Evolutionary conservation across 2,888 invertebrate genomes (phyloP).

Genomic region (Sialis lutaria): DNA sequence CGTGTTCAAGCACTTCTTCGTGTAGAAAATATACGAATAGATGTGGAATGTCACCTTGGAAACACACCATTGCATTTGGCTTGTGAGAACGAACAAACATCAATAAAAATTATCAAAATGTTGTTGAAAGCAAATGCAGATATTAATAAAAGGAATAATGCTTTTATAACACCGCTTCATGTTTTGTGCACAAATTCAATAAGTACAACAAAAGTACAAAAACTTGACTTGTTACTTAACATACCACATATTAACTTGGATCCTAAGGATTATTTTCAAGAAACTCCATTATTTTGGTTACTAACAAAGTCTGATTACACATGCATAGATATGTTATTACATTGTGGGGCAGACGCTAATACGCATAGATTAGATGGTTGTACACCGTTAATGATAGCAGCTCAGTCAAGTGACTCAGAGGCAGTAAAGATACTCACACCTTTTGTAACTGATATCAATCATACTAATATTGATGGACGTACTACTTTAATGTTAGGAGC

Average conservation of each 20-base stretch:
- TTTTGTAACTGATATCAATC: slow-evolving; percentile 3
- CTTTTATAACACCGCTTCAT: slow-evolving; percentile 7
- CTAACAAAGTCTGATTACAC: not conserved
- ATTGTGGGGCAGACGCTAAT: slow-evolving; percentile 2
- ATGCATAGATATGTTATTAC: not conserved
- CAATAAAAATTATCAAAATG: not conserved
- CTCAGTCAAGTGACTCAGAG: not conserved
- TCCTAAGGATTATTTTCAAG: slow-evolving; percentile 1
- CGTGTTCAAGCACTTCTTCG: slow-evolving; percentile 5
- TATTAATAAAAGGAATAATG: slow-evolving; percentile 6
- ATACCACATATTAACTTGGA: not conserved
- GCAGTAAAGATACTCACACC: not conserved
- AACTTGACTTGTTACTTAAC: slow-evolving; percentile 3
- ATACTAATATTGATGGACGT: slow-evolving; percentile 4
- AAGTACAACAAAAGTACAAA: slow-evolving; percentile 2
- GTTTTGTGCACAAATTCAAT: not conserved
- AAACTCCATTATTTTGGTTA: slow-evolving; percentile 4
- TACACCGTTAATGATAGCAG: slow-evolving; percentile 1
- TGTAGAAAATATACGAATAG: slow-evolving; percentile 1
- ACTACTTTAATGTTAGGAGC: slow-evolving; percentile 7
- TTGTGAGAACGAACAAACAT: slow-evolving; percentile 2
- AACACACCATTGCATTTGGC: slow-evolving; percentile 6
- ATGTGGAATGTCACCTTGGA: slow-evolving; percentile 5
- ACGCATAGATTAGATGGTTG: not conserved
- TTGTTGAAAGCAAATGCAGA: slow-evolving; percentile 5